Base-by-base conservation (phyloP, 2,797 vertebrate genomes). In the Arnoldichthys spilopterus region DNA sequence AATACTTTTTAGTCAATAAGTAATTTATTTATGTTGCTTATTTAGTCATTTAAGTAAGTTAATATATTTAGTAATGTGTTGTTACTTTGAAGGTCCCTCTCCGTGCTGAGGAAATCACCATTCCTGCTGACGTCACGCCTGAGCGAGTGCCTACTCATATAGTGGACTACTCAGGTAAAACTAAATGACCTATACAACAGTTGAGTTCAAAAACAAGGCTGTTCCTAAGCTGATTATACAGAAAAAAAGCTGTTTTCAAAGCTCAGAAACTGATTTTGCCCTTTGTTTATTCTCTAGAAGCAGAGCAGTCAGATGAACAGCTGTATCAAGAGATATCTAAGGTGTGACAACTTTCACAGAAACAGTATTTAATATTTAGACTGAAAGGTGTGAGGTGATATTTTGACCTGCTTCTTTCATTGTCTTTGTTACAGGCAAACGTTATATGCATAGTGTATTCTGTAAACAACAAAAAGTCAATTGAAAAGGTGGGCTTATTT, bases 111-210 rank as follows among this genome's bases (percentile, higher is more conserved):
- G 98, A 99, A 90, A 98, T 99, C 89, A 99, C 97, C 73, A 99
- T 99, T 89, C 98, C 98, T 56, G 98, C 97, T 0, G 98, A 98
- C 75, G 98, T 99, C 82, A 99, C 98, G 5, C 98, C 97, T 69
- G 98, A 99, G 85, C 93, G 97, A 89, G 98, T 99, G 20, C 98
- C 98, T 84, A 99, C 98, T 37, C 98, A 99, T 87, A 99, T 99
- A 32, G 97, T 99, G 64, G 97, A 98, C 91, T 99, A 98, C 82
- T 99, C 98, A 73, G 97, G 98, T 99, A 91, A 22, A 51, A 24
- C 22, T 12, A 8, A 24, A 22, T 68, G 3, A 2, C 15, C 24
- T 28, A 7, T 3, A 47, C 5, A 47, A 26, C 37, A 67, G 15
- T 34, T 15, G 7, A 68, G 1, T 28, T 49, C n/a, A 24, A 11